Evolutionary conservation across 64 coral and sea anemone genomes (phyloP).

Genomic region (Actinia tenebrosa): DNA sequence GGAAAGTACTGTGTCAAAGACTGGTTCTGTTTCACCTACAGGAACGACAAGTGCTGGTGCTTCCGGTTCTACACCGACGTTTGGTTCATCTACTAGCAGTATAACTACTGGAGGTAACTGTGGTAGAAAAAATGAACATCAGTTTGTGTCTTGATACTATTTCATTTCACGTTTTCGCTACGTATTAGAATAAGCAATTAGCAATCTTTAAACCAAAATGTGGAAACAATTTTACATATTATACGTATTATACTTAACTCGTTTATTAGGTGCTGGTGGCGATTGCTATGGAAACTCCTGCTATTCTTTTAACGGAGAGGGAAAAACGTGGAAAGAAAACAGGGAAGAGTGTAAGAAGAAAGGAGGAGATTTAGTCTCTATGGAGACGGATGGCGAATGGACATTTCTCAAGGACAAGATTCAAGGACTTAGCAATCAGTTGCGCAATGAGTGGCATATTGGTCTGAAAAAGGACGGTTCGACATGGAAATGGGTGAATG

Average conservation of each 20-base stretch:
- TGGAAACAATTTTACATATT: neutral
- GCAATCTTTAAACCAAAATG: too few species aligned
- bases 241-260: neutral
- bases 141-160: too few species aligned
- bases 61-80: neutral
- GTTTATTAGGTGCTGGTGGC: neutral
- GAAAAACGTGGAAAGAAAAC: constrained; percentile 21
- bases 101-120: neutral
- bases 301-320: neutral
- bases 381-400: constrained; percentile 37
- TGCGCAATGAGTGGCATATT: constrained; percentile 36
- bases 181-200: too few species aligned
- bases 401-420: constrained; percentile 1
- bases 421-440: neutral
- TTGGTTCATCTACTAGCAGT: neutral
- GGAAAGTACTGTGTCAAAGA: too few species aligned
- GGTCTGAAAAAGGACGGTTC: constrained; percentile 36
- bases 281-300: constrained; percentile 12
- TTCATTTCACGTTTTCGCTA: too few species aligned
- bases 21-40: too few species aligned
- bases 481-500: constrained; percentile 46
- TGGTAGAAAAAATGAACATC: too few species aligned
- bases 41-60: too few species aligned
- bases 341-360: neutral
- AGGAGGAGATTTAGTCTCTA: constrained; percentile 22